Evolutionary conservation across 2,888 invertebrate species (phyloP).

Genomic region (Dinocampus coccinellae): DNA sequence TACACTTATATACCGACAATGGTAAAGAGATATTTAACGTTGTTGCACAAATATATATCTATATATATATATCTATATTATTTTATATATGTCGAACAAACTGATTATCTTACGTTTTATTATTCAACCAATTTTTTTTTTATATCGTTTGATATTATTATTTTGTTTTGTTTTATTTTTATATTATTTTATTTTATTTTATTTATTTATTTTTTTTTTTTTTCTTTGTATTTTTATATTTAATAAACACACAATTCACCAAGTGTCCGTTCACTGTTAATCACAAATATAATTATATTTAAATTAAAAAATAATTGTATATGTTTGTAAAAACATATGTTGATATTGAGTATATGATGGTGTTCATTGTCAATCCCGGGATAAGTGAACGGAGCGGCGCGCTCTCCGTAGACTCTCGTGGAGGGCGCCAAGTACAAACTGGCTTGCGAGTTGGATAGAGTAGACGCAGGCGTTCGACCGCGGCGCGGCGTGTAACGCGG

Average conservation of each 20-base stretch:
- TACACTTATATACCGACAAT: conserved; percentile 39
- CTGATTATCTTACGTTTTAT: too few relatives aligned
- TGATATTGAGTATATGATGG: background rate
- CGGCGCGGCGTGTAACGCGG: conserved; percentile 62
- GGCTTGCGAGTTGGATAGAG: conserved; percentile 48
- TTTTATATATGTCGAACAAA: too few relatives aligned
- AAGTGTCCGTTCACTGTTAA: background rate
- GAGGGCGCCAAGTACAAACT: conserved; percentile 61
- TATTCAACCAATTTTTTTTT: too few relatives aligned
- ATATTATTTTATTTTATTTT: background rate
- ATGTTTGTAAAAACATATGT: conserved; percentile 16
- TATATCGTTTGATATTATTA: too few relatives aligned
- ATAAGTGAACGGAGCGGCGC: conserved; percentile 19
- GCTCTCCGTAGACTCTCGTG: conserved; percentile 31
- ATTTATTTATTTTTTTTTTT: background rate
- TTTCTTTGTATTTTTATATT: background rate
- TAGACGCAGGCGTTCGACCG: conserved; percentile 59
- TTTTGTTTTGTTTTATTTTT: too few relatives aligned
- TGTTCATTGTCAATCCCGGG: conserved; percentile 15
- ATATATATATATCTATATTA: too few relatives aligned
- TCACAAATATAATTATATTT: background rate
- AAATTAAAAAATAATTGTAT: background rate
- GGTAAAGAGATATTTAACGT: background rate
- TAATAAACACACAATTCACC: background rate
- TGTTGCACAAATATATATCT: background rate